These are phyloP conservation scores for Bubo blakistoni DNA, from an alignment of 2,113 vertebrate species.

Conservation along the genomic window DNA sequence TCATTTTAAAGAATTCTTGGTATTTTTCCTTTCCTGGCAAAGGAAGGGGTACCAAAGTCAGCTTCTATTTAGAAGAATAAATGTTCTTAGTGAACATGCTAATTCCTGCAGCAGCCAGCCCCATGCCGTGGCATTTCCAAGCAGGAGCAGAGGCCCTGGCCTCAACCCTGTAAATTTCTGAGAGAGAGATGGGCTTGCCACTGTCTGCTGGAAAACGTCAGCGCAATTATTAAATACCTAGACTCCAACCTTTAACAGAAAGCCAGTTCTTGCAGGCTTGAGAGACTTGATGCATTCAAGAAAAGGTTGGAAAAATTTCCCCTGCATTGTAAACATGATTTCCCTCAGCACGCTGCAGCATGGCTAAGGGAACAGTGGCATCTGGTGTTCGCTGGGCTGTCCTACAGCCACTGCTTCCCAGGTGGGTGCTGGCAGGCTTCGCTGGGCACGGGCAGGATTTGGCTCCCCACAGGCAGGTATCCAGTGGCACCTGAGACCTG, in stretches of 20 bases:
- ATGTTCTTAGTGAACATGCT: not conserved
- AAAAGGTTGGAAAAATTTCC: not conserved
- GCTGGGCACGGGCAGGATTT: not conserved
- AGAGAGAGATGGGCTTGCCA: not conserved
- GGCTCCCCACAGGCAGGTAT: not conserved
- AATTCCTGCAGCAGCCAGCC: not conserved
- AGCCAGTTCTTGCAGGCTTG: not conserved
- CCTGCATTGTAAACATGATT: not conserved
- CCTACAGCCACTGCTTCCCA: not conserved
- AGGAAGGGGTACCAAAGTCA: not conserved
- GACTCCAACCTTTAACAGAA: not conserved
- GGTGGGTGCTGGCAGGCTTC: not conserved
- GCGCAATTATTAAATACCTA: not conserved
- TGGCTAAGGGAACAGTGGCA: constrained; percentile 63
- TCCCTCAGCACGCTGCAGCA: not conserved
- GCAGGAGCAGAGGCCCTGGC: not conserved
- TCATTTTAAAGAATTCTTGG: not conserved
- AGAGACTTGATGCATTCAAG: not conserved
- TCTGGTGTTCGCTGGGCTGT: constrained; percentile 28
- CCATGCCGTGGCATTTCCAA: not conserved
- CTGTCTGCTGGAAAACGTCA: not conserved
- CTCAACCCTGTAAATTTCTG: not conserved
- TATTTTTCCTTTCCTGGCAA: not conserved
- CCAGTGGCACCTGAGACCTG: not conserved
- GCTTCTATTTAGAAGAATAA: not conserved